Percentiles rank a stretch among this genome's conserved stretches.
phyloP scores from a whole-genome alignment of 1,140 invertebrate genomes.

The Drosophila lacertosa region DNA sequence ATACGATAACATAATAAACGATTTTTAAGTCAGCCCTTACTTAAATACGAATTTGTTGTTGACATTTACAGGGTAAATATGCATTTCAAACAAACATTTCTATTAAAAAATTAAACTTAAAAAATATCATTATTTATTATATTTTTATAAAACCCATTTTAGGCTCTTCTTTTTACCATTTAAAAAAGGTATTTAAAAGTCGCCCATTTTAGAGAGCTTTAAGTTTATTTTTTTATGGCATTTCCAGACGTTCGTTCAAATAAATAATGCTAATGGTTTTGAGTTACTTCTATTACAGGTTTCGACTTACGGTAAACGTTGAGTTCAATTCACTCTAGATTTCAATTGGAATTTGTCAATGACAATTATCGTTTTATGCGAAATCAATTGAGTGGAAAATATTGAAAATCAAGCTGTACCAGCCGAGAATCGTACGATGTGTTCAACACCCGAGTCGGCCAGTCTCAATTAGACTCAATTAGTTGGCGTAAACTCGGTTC shows the following conservation, averaged over 20 bases:
- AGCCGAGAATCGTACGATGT: conserved; percentile 26
- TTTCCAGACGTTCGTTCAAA: conserved; percentile 13
- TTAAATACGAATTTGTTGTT: not conserved
- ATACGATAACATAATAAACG: no score
- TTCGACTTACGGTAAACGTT: conserved; percentile 18
- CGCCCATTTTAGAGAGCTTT: not conserved
- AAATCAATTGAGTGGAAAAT: conserved; percentile 25
- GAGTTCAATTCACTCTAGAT: conserved; percentile 33
- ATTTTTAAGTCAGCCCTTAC: no score
- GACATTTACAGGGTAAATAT: no score
- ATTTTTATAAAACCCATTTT: not conserved
- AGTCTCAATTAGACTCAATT: conserved; percentile 66
- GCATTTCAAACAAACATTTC: no score
- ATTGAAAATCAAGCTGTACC: conserved; percentile 1
- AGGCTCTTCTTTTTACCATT: no score
- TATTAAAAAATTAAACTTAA: no score
- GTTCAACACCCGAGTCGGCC: not conserved
- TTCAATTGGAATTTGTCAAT: conserved; percentile 33
- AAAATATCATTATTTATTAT: not conserved
- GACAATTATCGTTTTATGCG: conserved; percentile 27
- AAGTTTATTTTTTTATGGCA: not conserved
- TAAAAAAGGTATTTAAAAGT: conserved; percentile 1
- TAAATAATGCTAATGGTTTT: conserved; percentile 19
- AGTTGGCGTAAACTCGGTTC: conserved; percentile 37
- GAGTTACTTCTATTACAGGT: conserved; percentile 13